Conservation (phyloP, 2,797 vertebrate species). For the Enoplosus armatus region DNA sequence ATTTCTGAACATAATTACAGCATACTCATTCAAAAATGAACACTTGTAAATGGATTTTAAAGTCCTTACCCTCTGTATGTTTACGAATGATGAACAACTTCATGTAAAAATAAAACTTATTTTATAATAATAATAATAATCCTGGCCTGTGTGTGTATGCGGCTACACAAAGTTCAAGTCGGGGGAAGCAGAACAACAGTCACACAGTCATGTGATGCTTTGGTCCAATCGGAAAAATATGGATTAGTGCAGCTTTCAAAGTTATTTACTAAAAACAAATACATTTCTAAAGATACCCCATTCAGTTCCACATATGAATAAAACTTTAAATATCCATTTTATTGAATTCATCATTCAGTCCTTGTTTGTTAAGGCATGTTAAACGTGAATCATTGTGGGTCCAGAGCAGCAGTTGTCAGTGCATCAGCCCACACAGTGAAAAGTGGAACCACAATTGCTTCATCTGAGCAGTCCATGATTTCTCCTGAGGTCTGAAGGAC, state of each 20-base stretch:
- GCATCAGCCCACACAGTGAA: conserved; percentile 18
- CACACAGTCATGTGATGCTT: not conserved
- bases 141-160: not conserved
- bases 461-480: conserved; percentile 25
- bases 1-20: not conserved
- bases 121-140: not conserved
- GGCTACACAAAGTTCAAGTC: not conserved
- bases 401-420: conserved; percentile 10
- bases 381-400: not conserved
- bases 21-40: not conserved
- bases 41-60: not conserved
- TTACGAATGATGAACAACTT: not conserved
- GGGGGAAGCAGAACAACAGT: too few relatives aligned
- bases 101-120: not conserved
- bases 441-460: not conserved
- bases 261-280: not conserved
- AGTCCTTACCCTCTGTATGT: not conserved
- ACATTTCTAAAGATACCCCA: not conserved
- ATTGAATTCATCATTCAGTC: conserved; percentile 3
- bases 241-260: not conserved
- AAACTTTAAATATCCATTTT: not conserved
- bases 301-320: not conserved
- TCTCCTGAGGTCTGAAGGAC: conserved; percentile 39
- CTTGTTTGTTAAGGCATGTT: not conserved
- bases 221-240: not conserved